Evolutionary conservation across 2,797 vertebrate genomes (phyloP), one percentile per base, ranked within the genome.

Genomic region (Parotocinclus haroldoi): DNA sequence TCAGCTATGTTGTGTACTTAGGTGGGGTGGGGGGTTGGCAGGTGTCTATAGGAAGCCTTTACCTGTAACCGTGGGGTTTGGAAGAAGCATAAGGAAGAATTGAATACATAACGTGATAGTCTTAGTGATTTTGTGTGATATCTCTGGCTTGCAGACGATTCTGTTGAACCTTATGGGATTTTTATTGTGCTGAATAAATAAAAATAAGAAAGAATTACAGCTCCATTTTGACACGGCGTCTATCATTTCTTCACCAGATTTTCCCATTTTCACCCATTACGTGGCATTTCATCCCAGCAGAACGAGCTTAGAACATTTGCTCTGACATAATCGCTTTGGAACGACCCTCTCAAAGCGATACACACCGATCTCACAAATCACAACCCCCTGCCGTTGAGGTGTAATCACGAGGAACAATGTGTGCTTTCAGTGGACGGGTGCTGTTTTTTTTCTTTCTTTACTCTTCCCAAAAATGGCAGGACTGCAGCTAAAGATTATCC

Each of bases 401-500:
- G 54, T 54, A 49, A 61, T 64, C 53, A 61, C 27, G 37, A 18
- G 7, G 48, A 69, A 66, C 58, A 17, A 51, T 66, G 58, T 45
- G 54, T 27, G 39, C 39, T 67, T 53, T 58, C 27, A 37, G 46
- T 16, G 19, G 38, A 60, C 13, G 38, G 39, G 27, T 37, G 58
- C 19, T 44, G 42, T 9, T 72, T 69, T 66, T 27, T 27, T 5
- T 56, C 37, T 55, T 16, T 56, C 48, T 48, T 11, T n/a, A 3
- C 5, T 7, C 49, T 50, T 10, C 40, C 7, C 42, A 61, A 66
- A 68, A 71, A 61, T 63, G 61, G 46, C 68, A 53, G 6, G 9
- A 62, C 45, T 60, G 40, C 60, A 58, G 54, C 68, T 37, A 57
- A 53, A 71, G 38, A 64, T 37, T 45, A 66, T 68, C 63, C 56